Conservation (phyloP, 1,140 invertebrate species). For the Sycophaga agraensis region DNA sequence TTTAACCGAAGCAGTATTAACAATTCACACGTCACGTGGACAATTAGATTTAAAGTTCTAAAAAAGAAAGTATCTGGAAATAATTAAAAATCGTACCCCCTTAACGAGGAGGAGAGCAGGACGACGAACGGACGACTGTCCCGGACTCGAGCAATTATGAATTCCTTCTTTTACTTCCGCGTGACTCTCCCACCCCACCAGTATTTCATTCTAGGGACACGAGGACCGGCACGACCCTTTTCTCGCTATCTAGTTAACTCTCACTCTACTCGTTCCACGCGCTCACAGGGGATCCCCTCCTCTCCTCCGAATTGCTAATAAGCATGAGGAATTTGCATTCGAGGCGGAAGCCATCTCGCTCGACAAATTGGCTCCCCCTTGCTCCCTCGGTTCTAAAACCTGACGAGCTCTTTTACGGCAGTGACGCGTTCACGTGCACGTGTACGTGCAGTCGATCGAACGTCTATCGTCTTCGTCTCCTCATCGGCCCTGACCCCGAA, state of each 20-base stretch:
- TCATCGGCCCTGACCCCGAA: no score
- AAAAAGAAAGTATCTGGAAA: no score
- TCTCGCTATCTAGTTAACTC: constrained; percentile 41
- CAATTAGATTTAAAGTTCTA: no score
- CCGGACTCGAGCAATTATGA: constrained; percentile 42
- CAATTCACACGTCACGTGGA: no score
- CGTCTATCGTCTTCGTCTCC: neutral
- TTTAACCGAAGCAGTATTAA: no score
- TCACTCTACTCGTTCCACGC: constrained; percentile 28
- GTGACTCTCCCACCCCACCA: no score
- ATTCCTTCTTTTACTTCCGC: constrained; percentile 39
- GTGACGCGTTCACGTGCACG: neutral
- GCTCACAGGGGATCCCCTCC: constrained; percentile 2
- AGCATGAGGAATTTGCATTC: constrained; percentile 47
- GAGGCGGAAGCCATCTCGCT: constrained; percentile 35
- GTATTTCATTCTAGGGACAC: constrained; percentile 34
- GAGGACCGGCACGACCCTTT: constrained; percentile 28
- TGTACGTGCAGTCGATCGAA: neutral
- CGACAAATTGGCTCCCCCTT: constrained; percentile 33
- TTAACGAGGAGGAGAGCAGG: no score
- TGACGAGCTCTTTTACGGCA: no score
- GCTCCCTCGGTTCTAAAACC: no score
- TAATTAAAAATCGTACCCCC: no score
- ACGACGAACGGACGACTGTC: neutral
- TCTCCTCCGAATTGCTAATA: constrained; percentile 42